A percentile compares a stretch with the other conserved stretches of the same genome.
Conservation (phyloP, 2,888 invertebrate genomes). For the Andricus curvator region DNA sequence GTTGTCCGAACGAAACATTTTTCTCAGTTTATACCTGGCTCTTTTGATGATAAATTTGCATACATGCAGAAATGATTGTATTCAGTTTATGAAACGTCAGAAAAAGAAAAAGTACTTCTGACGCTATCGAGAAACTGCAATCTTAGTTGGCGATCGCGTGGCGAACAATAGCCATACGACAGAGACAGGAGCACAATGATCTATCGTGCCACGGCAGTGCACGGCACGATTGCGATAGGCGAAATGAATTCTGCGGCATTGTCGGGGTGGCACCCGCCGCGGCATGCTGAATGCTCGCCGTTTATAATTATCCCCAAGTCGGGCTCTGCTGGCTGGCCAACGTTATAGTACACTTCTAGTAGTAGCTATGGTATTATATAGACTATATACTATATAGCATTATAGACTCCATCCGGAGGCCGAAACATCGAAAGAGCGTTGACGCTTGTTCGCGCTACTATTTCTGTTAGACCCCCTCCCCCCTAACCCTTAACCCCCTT, state of each 20-base stretch:
- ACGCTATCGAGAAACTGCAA: conserved; percentile 15
- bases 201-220: conserved; percentile 30
- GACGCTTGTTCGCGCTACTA: conserved; percentile 53
- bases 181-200: conserved; percentile 34
- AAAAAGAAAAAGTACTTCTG: background rate
- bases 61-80: background rate
- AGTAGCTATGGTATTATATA: too few species aligned
- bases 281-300: conserved; percentile 45
- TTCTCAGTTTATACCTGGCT: background rate
- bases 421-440: conserved; percentile 54
- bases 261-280: conserved; percentile 51
- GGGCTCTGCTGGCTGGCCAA: conserved; percentile 44
- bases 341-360: conserved; percentile 1
- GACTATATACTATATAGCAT: conserved; percentile 42
- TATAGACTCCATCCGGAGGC: conserved; percentile 45
- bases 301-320: conserved; percentile 69
- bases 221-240: conserved; percentile 46
- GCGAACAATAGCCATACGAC: conserved; percentile 23
- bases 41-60: background rate
- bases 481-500: too few species aligned
- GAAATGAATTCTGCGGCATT: conserved; percentile 58
- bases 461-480: conserved; percentile 46
- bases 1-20: too few species aligned
- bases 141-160: conserved; percentile 32
- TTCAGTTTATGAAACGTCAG: background rate